phyloP scores from a whole-genome alignment of 1,140 invertebrate species.

The Magallana angulata region DNA sequence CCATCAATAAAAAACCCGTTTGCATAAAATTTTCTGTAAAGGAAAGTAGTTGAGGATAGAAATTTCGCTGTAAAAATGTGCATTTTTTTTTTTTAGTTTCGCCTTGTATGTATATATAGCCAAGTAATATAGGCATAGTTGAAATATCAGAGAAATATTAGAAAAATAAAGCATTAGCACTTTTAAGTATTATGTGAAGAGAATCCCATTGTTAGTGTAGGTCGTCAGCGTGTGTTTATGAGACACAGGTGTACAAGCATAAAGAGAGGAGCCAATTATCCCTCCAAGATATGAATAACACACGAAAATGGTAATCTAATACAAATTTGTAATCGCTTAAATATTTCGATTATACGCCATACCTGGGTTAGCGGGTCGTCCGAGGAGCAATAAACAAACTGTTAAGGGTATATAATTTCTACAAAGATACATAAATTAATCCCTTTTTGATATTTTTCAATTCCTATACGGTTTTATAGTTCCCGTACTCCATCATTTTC shows the following conservation, averaged over 20 bases:
- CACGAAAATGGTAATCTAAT: slow-evolving; percentile 36
- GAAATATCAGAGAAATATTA: neutral
- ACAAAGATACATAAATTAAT: slow-evolving; percentile 32
- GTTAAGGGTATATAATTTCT: slow-evolving; percentile 34
- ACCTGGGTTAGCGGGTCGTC: slow-evolving; percentile 7
- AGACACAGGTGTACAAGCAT: slow-evolving; percentile 8
- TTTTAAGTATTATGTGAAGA: neutral
- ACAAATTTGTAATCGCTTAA: slow-evolving; percentile 35
- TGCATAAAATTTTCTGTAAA: no score
- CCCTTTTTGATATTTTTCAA: slow-evolving; percentile 35
- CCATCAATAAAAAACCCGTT: no score
- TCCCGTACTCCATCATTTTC: slow-evolving; percentile 3
- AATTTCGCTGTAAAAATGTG: no score
- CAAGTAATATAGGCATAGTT: neutral
- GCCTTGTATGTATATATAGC: neutral
- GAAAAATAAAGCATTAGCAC: slow-evolving; percentile 29
- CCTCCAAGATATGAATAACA: slow-evolving; percentile 28
- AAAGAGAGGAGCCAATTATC: slow-evolving; percentile 9
- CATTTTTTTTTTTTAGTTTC: no score
- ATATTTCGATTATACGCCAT: slow-evolving; percentile 36
- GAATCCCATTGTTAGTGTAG: neutral
- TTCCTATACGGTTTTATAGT: slow-evolving; percentile 1
- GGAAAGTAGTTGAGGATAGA: no score
- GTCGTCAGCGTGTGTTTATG: slow-evolving; percentile 13
- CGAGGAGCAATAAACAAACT: slow-evolving; percentile 4